Evolutionary conservation across 2,797 vertebrate genomes (phyloP), one percentile per base, ranked within the genome.

Genomic region (Cephalopachus bancanus): DNA sequence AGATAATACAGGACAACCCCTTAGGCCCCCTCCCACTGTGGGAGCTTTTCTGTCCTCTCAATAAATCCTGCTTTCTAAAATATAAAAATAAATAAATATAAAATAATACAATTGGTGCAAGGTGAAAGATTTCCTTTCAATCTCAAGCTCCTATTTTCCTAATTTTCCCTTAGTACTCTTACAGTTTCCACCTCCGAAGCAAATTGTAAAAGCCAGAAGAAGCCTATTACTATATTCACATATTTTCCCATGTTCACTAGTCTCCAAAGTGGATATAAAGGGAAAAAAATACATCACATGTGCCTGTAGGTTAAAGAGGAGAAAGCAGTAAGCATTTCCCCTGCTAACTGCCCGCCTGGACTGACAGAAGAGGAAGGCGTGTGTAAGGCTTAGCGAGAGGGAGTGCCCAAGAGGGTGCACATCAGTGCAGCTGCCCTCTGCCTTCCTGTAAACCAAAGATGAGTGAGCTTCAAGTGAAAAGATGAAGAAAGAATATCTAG

Each of bases 131-230:
- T 62, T 81, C n/a, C 91, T 69, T 86, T 74, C 14, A 49, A 57
- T 33, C 26, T 59, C 16, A 44, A 37, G 26, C 53, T 81, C 7
- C 37, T 72, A 80, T n/a, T 84, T 90, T 84, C n/a, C 67, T 95
- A 28, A 30, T 72, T 72, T 95, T 71, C 49, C 53, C 33, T 88
- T 65, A 69, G 37, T 57, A 62, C 16, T 69, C 62, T 89, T 60
- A 93, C 1, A 80, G 51, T 76, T 87, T 87, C 53, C 44, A 60
- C 60, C 37, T 84, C 72, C 51, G 79, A 64, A 95, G 59, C 26
- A 96, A 76, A 80, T 5, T n/a, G 8, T 57, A 49, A 95, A 93
- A 93, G 80, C 19, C 76, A 84, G 80, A 83, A 84, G 33, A 5
- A 69, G 28, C 78, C 51, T 79, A 59, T 92, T 64, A n/a, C 7